Percentiles rank a stretch among this genome's conserved stretches.
Conservation (phyloP, 2,888 invertebrate species). For the Orchesellides sinensis region DNA sequence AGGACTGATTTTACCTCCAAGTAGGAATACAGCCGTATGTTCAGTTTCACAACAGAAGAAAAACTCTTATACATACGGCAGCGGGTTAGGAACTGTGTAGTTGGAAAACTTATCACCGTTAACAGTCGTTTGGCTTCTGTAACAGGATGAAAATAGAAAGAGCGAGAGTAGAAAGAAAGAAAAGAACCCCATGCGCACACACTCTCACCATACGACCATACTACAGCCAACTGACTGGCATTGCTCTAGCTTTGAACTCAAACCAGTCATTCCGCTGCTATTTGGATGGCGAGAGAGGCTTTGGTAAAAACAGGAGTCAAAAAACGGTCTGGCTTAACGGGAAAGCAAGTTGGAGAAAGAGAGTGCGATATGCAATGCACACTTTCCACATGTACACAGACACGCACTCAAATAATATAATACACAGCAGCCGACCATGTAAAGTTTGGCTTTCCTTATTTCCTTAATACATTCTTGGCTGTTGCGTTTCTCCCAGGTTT, state of each 20-base stretch:
- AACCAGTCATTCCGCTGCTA: not conserved
- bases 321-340: conserved; percentile 2
- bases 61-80: conserved; percentile 55
- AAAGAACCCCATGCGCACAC: conserved; percentile 30
- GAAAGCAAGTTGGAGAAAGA: conserved; percentile 4
- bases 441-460: conserved; percentile 33
- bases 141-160: conserved; percentile 15
- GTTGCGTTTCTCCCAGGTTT: not conserved
- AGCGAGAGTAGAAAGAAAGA: conserved; percentile 32
- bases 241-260: not conserved
- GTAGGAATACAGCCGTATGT: conserved; percentile 25
- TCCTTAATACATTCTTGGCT: not conserved
- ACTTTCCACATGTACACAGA: conserved; percentile 14
- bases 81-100: conserved; percentile 49
- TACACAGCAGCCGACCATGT: not conserved
- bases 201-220: not conserved
- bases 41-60: conserved; percentile 21
- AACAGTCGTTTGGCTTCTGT: conserved; percentile 60
- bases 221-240: not conserved
- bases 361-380: conserved; percentile 9
- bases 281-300: not conserved
- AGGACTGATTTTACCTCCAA: conserved; percentile 9
- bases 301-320: conserved; percentile 21
- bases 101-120: conserved; percentile 54
- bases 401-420: not conserved